A percentile compares a stretch with the other conserved stretches of the same genome.
These are phyloP conservation scores for Cryptocephalus moraei DNA, from an alignment of 2,888 invertebrate species.

Conservation along the genomic window DNA sequence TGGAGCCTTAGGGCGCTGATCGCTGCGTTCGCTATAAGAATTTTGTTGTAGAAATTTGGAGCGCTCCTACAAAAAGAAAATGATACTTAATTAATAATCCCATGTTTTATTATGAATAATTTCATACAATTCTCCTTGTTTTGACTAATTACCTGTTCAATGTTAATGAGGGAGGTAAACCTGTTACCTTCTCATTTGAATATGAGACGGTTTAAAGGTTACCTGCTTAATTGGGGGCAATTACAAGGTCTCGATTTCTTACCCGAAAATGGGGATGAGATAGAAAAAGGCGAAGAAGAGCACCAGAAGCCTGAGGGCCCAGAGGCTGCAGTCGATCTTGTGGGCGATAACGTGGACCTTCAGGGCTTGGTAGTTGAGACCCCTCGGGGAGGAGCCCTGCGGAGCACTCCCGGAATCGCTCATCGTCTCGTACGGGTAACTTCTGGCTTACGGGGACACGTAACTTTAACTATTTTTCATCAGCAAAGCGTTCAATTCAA, in stretches of 20 bases:
- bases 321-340: constrained; percentile 79
- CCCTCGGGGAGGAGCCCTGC: constrained; percentile 27
- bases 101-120: neutral
- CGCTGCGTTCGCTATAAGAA: constrained; percentile 85
- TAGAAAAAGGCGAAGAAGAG: constrained; percentile 77
- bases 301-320: constrained; percentile 77
- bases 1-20: constrained; percentile 91
- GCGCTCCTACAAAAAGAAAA: constrained; percentile 49
- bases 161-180: too few species aligned
- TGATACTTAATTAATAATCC: neutral
- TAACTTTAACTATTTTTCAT: too few species aligned
- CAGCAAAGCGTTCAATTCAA: too few species aligned
- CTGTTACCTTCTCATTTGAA: neutral
- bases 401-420: neutral
- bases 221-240: neutral
- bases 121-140: too few species aligned
- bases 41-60: constrained; percentile 80
- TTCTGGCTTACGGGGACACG: too few species aligned
- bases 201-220: neutral
- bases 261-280: constrained; percentile 83
- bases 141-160: too few species aligned
- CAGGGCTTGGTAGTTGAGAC: constrained; percentile 48
- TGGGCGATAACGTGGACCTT: constrained; percentile 67
- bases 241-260: constrained; percentile 30
- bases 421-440: neutral